Percentiles rank a stretch among this genome's conserved stretches.
Evolutionary conservation across 2,113 vertebrate species (phyloP).

Genomic region (Xiphorhynchus elegans): DNA sequence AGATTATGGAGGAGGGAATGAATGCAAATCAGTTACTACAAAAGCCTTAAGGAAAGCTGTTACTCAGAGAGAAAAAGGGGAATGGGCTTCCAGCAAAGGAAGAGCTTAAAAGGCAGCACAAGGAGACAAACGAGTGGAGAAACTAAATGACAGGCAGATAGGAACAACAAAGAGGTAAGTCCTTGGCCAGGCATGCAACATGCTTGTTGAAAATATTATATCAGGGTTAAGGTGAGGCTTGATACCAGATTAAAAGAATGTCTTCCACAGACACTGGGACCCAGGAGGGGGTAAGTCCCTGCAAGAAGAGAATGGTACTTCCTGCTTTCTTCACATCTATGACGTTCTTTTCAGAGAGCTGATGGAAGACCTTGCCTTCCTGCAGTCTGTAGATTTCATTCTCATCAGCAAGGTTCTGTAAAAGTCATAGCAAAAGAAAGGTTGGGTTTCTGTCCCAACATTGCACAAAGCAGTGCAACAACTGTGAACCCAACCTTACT

Average conservation of each 20-base stretch:
- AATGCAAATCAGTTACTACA: background rate
- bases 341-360: background rate
- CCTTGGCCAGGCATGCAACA: rapidly evolving
- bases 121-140: background rate
- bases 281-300: background rate
- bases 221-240: background rate
- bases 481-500: background rate
- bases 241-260: background rate
- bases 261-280: background rate
- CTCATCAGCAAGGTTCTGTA: background rate
- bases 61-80: background rate
- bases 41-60: background rate
- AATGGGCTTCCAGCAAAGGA: background rate
- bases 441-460: background rate
- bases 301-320: background rate
- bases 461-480: background rate
- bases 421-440: background rate
- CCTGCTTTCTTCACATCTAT: background rate
- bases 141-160: background rate
- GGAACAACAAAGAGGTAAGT: background rate
- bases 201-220: background rate
- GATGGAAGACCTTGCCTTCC: background rate
- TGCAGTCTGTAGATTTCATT: background rate
- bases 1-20: background rate
- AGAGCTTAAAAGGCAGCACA: background rate